Evolutionary conservation across 2,888 invertebrate species (phyloP), one percentile per base, ranked within the genome.

Genomic region (Eupeodes luniger): DNA sequence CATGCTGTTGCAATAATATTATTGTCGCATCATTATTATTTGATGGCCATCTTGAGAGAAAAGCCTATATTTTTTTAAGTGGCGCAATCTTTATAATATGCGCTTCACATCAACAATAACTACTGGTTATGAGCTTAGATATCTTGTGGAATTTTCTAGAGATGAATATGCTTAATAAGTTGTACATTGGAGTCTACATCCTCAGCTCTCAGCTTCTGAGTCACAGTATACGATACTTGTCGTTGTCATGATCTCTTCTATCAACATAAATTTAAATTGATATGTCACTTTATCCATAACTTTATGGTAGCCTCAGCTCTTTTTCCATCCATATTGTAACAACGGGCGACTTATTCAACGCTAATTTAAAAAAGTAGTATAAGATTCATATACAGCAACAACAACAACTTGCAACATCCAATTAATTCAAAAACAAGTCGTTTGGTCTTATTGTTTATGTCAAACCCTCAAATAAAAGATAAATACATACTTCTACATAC

Each of bases 231-330:
- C 74, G 9, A 9, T 40, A 40, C 40, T 40, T 40, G 40, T 5
- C 40, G 40, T 82, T 82, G 78, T 49, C 77, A 75, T 82, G 81
- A 85, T 81, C 78, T 74, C 51, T 44, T 61, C 34, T 78, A 64
- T 75, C 75, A 82, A 57, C 78, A 82, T 82, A 82, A 82, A 86
- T 86, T 79, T 75, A 69, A 86, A 86, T 86, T 86, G 79, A 86
- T 86, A 82, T 74, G 78, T 75, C 76, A 70, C 69, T 75, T 47
- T 47, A 47, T 16, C 64, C 27, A 27, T 27, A 64, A 64, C 44
- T 61, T 36, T n/a, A 61, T 16, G 27, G 27, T 62, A 51, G 49
- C 72, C 16, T 40, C 9, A 53, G 55, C 55, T 51, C 51, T 62
- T 55, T 44, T 27, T 59, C n/a, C 16, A 19, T 27, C 27, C 27